Base-by-base conservation (phyloP, 2,888 invertebrate species). In the Trichogramma evanescens region DNA sequence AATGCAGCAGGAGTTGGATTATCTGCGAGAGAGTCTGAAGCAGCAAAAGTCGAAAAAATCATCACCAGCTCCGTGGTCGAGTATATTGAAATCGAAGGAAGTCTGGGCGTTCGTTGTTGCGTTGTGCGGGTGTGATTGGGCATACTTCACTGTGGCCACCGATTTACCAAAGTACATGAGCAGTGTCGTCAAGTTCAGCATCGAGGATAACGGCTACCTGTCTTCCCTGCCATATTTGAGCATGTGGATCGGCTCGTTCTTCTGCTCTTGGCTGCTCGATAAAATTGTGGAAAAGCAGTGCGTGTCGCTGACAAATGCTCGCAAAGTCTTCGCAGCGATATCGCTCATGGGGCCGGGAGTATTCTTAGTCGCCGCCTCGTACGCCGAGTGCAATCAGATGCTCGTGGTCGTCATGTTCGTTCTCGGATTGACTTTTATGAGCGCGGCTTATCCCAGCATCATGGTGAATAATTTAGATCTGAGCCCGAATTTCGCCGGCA, bases 91-190 rank as follows among this genome's bases (percentile, higher is more conserved):
- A 64, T 88, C 84, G 3, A 80, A 84, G 7, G 86, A 87, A 0
- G 79, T 89, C 63, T 85, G 87, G 82, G 88, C 88, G 0, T 74
- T 89, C 13, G 84, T 89, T 10, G 82, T 82, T 60, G 88, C 87
- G 9, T 48, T 65, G 41, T 38, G 58, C 4, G 66, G 66, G 6
- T 46, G 43, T 53, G 67, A 66, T 41, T 66, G 66, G 66, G 65
- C 65, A 1, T 63, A 63, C 48, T 66, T 58, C 54, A 66, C 64
- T n/a, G 57, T 65, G 56, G 64, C 64, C 6, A 62, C 58, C 13
- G 66, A 66, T 40, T 54, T 75, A 26, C 75, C 75, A 6, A 71
- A 70, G 50, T 75, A 74, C 63, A 70, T 75, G 66, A 68, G 68
- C 49, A 66, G 68, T 55, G 66, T 76, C 57, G 56, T 78, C 53